Evolutionary conservation across 2,888 invertebrate genomes (phyloP).

Genomic region (Eupithecia centaureata): DNA sequence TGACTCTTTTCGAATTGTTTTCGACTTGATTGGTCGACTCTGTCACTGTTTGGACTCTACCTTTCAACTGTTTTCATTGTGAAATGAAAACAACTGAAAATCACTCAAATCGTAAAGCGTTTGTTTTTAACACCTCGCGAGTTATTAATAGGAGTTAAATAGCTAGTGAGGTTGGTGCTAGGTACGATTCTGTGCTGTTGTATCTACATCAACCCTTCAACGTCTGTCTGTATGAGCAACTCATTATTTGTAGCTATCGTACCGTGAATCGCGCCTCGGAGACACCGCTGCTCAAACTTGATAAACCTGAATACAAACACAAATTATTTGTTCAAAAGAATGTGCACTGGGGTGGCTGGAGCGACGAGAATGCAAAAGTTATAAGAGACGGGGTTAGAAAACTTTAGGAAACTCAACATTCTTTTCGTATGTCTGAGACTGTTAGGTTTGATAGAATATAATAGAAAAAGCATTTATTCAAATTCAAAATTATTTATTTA

Average conservation of each 20-base stretch:
- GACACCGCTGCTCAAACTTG: slow-evolving; percentile 33
- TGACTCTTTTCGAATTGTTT: too few species aligned
- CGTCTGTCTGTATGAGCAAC: slow-evolving; percentile 37
- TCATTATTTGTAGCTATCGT: slow-evolving; percentile 55
- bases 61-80: neutral
- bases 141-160: neutral
- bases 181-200: neutral
- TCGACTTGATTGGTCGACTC: neutral
- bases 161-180: neutral
- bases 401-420: neutral
- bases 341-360: neutral
- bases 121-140: neutral
- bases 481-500: too few species aligned
- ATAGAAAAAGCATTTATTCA: too few species aligned
- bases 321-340: neutral
- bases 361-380: neutral
- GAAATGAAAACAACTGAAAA: neutral
- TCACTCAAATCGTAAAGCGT: neutral
- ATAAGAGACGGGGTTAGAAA: neutral
- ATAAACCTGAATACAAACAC: slow-evolving; percentile 5
- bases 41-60: neutral
- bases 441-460: too few species aligned
- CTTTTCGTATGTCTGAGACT: neutral
- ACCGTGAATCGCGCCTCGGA: slow-evolving; percentile 46
- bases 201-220: neutral